These are phyloP conservation scores for Dendrocincla fuliginosa DNA, from an alignment of 2,797 vertebrate genomes.

Conservation along the genomic window DNA sequence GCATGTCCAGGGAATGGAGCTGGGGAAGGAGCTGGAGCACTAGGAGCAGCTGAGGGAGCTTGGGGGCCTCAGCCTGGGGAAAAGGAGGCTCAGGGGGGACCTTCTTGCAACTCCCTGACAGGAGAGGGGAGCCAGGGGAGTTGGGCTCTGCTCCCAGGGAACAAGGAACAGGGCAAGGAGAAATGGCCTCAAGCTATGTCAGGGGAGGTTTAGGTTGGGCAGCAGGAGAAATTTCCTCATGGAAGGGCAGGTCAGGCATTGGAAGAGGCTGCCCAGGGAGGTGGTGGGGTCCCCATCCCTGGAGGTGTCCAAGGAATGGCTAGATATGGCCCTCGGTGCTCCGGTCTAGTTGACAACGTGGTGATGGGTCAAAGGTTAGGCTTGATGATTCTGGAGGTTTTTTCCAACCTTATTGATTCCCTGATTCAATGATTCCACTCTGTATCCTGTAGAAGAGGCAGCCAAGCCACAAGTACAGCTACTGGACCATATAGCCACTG, in stretches of 20 bases:
- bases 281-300: neutral
- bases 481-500: neutral
- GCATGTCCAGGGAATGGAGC: rapidly evolving
- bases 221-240: neutral
- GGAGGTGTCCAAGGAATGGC: neutral
- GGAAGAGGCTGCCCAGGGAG: neutral
- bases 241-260: neutral
- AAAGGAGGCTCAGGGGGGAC: neutral
- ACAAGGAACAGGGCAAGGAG: neutral
- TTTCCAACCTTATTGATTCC: neutral
- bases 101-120: neutral
- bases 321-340: neutral
- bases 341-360: neutral
- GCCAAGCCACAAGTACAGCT: neutral
- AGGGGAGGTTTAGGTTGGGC: neutral
- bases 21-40: neutral
- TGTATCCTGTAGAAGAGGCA: neutral
- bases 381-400: neutral
- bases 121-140: neutral
- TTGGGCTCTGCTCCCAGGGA: neutral
- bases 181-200: neutral
- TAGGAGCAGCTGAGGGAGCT: no score
- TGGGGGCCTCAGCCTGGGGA: neutral
- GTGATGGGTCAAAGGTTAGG: neutral
- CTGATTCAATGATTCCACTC: neutral